These are phyloP conservation scores for Sycophila sp. DNA, from an alignment of 1,140 invertebrate species.

Conservation along the genomic window DNA sequence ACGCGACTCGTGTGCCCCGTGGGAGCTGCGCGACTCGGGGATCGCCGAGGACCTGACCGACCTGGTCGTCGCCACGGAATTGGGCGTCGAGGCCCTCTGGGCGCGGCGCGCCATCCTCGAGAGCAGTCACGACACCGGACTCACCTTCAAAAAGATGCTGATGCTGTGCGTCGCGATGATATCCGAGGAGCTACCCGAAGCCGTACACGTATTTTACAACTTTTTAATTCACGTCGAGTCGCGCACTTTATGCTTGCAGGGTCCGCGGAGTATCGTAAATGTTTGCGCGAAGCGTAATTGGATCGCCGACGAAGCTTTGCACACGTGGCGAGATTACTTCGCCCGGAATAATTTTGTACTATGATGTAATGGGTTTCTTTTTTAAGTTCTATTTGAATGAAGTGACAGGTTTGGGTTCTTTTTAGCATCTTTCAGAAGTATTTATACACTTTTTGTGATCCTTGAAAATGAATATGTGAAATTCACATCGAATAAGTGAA, in stretches of 20 bases:
- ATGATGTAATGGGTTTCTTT: too few relatives aligned
- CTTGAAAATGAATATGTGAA: too few relatives aligned
- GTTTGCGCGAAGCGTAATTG: too few relatives aligned
- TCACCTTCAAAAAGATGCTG: constrained; percentile 50
- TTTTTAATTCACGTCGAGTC: not conserved
- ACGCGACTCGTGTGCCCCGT: constrained; percentile 41
- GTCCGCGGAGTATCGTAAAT: too few relatives aligned
- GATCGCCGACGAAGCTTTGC: too few relatives aligned
- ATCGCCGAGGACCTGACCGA: constrained; percentile 48
- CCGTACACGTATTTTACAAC: not conserved
- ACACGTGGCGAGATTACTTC: too few relatives aligned
- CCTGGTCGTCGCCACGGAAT: constrained; percentile 39
- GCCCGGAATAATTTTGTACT: too few relatives aligned
- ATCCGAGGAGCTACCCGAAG: not conserved
- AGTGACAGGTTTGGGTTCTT: too few relatives aligned
- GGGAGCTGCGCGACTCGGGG: constrained; percentile 48
- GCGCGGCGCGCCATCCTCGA: constrained; percentile 36
- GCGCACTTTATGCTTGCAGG: not conserved
- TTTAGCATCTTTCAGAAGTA: too few relatives aligned
- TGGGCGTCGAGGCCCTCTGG: constrained; percentile 40
- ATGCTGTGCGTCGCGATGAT: constrained; percentile 40
- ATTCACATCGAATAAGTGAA: too few relatives aligned
- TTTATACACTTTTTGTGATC: too few relatives aligned
- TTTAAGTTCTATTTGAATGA: too few relatives aligned
- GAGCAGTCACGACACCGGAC: constrained; percentile 26